phyloP scores from a whole-genome alignment of 2,888 invertebrate genomes.

The Spisula subtruncata region DNA sequence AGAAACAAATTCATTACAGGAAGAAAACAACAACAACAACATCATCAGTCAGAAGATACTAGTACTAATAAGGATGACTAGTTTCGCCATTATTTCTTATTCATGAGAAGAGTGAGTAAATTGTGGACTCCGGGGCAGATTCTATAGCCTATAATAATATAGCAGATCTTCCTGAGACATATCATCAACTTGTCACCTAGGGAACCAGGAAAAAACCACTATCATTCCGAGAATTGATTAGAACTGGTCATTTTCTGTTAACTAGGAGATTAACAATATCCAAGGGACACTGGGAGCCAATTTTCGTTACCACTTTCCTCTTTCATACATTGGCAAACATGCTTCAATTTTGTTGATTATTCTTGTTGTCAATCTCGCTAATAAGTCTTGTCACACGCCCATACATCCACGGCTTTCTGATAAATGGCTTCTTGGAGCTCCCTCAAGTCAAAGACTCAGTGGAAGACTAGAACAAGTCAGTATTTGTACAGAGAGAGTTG shows the following conservation, averaged over 20 bases:
- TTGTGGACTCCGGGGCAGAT: slow-evolving; percentile 2
- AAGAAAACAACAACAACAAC: not conserved
- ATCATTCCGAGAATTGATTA: slow-evolving; percentile 35
- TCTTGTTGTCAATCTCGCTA: slow-evolving; percentile 29
- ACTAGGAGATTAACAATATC: slow-evolving; percentile 47
- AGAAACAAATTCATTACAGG: not conserved
- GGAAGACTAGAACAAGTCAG: not conserved
- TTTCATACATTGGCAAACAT: slow-evolving; percentile 14
- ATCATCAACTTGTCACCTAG: slow-evolving; percentile 46
- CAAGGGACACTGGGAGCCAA: slow-evolving; percentile 27
- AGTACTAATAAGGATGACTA: not conserved
- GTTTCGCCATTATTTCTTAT: slow-evolving; percentile 31
- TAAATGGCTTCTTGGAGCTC: slow-evolving; percentile 33
- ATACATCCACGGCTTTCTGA: slow-evolving; percentile 20
- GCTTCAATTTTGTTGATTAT: slow-evolving; percentile 46
- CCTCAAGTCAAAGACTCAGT: not conserved
- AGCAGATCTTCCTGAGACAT: slow-evolving; percentile 24
- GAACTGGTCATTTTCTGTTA: slow-evolving; percentile 45
- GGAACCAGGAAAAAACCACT: slow-evolving; percentile 29
- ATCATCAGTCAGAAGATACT: not conserved
- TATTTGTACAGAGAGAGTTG: not conserved
- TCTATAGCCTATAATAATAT: not conserved
- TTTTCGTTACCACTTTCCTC: slow-evolving; percentile 24
- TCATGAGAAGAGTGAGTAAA: slow-evolving; percentile 29
- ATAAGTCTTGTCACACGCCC: slow-evolving; percentile 34